These are phyloP conservation scores for Champsocephalus gunnari DNA, from an alignment of 2,797 vertebrate species.

Conservation along the genomic window DNA sequence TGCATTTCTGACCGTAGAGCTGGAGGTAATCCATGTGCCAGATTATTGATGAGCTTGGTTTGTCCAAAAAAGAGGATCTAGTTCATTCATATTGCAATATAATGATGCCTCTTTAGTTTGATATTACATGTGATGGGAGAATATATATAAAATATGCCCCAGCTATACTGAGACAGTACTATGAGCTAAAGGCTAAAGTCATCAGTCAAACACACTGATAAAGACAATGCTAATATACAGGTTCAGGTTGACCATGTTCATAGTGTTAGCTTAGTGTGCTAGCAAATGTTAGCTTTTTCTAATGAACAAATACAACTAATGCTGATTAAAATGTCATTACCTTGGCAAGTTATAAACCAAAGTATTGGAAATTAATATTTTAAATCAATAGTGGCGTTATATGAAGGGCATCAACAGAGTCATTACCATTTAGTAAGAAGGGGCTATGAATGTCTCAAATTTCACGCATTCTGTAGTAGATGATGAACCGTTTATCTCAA, in stretches of 20 bases:
- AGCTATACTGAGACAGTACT: background rate
- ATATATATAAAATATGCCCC: background rate
- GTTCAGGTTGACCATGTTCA: background rate
- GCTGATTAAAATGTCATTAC: background rate
- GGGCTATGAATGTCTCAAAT: background rate
- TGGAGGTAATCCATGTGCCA: constrained; percentile 25
- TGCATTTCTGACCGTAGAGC: constrained; percentile 46
- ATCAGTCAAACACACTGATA: constrained; percentile 1
- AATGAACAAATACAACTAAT: background rate
- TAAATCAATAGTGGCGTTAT: background rate
- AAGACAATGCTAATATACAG: background rate
- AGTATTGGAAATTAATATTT: background rate
- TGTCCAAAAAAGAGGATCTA: constrained; percentile 22
- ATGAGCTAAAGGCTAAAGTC: background rate
- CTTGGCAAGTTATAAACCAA: background rate
- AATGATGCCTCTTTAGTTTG: background rate
- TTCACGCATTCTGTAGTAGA: background rate
- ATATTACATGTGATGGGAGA: background rate
- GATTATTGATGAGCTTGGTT: constrained; percentile 45
- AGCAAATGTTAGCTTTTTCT: background rate
- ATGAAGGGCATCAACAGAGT: background rate
- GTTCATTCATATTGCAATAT: constrained; percentile 9
- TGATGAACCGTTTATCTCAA: background rate
- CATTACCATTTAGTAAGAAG: background rate
- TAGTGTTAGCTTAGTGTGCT: background rate